These are phyloP conservation scores for Alviniconcha marisindica DNA, from an alignment of 1,140 invertebrate species.

Conservation along the genomic window DNA sequence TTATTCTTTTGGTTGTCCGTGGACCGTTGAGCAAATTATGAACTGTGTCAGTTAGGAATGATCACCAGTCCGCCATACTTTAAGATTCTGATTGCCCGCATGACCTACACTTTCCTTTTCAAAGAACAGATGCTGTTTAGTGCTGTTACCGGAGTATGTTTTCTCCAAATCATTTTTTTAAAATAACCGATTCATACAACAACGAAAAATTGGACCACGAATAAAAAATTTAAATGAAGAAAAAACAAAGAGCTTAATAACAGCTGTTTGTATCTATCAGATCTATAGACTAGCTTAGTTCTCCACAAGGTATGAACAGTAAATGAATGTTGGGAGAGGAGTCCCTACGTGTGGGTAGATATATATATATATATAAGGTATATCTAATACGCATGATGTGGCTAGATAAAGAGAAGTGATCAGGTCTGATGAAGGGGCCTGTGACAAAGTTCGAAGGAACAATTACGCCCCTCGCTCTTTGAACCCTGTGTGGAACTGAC, in stretches of 20 bases:
- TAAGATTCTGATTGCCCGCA: too few species aligned
- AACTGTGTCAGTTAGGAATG: too few species aligned
- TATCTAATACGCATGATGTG: conserved; percentile 2
- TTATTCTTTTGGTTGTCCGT: too few species aligned
- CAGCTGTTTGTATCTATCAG: too few species aligned
- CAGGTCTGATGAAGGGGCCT: conserved; percentile 2
- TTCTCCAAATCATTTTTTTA: too few species aligned
- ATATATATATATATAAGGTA: conserved; percentile 18
- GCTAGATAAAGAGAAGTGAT: not conserved
- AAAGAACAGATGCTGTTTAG: too few species aligned
- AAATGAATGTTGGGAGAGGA: not conserved
- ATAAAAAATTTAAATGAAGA: not conserved
- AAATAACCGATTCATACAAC: not conserved
- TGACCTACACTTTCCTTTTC: too few species aligned
- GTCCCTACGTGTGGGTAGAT: not conserved
- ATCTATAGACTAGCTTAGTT: too few species aligned
- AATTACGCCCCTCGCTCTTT: conserved; percentile 48
- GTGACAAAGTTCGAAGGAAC: conserved; percentile 38
- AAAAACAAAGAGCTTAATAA: not conserved
- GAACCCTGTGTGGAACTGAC: not conserved
- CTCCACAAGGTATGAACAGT: too few species aligned
- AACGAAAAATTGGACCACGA: not conserved
- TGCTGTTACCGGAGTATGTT: too few species aligned
- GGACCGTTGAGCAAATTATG: too few species aligned
- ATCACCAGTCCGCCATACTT: too few species aligned